These are phyloP conservation scores for Bugulina stolonifera DNA, from an alignment of 2,888 invertebrate species.

Conservation along the genomic window DNA sequence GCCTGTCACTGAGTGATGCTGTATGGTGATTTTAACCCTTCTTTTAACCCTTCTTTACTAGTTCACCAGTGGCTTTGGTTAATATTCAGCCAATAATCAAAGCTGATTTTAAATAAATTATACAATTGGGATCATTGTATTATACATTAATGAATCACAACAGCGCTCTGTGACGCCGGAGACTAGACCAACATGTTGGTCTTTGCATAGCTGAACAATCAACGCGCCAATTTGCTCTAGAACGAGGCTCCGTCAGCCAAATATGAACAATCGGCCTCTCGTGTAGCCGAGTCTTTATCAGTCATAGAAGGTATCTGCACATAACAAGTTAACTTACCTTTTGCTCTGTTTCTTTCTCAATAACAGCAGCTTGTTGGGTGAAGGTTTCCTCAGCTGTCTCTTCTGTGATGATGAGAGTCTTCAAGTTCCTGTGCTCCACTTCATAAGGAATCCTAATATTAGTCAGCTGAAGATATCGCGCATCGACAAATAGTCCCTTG, in stretches of 20 bases:
- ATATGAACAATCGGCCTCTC: background rate
- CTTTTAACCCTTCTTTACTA: too few species aligned
- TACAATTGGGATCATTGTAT: too few species aligned
- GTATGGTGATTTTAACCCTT: too few species aligned
- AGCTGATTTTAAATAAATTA: too few species aligned
- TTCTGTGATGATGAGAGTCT: constrained; percentile 10
- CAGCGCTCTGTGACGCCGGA: background rate
- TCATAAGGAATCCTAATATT: background rate
- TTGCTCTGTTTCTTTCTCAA: constrained; percentile 19
- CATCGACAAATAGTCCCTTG: constrained; percentile 16
- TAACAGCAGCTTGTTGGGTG: constrained; percentile 15
- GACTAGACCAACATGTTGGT: background rate
- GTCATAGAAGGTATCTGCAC: background rate
- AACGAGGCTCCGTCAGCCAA: too few species aligned
- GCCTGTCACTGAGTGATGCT: too few species aligned
- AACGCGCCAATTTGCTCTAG: too few species aligned
- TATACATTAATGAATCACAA: background rate
- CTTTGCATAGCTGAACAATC: too few species aligned
- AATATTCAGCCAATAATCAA: too few species aligned
- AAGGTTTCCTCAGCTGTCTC: constrained; percentile 19
- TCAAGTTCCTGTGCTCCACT: constrained; percentile 10
- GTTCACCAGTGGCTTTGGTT: too few species aligned
- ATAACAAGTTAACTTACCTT: background rate
- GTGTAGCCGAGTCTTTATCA: background rate
- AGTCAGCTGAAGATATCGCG: constrained; percentile 5